Evolutionary conservation across 2,113 vertebrate species (phyloP), one percentile per base, ranked within the genome.

Genomic region (Apteryx mantelli): DNA sequence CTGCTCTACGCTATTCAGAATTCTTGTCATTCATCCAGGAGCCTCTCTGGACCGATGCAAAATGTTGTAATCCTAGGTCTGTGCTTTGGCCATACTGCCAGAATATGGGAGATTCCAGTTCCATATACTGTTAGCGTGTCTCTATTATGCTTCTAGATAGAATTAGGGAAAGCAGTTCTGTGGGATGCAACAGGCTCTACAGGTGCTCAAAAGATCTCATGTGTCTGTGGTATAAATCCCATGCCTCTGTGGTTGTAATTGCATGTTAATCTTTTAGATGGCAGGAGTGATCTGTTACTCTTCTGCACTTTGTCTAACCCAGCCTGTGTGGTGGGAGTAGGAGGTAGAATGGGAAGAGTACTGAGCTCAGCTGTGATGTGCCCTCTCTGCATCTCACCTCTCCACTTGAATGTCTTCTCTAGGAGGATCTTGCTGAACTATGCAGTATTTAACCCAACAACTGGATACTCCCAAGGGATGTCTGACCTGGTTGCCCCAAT

Each of bases 391-490:
- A 9, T 88, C 44, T 94, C 69, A 58, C 86, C 52, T 95, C 74
- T 50, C 44, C 26, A 0, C 19, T 75, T 74, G 90, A 64, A 13
- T 94, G 77, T 90, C 32, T 78, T 80, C 78, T 34, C 44, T 93
- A 99, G 99, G 98, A 98, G 99, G 61, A 99, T 99, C 97, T 97
- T 99, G 93, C 98, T 99, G 97, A 99, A 99, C 98, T 99, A 99
- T 48, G 99, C 99, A 0, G 99, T 99, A 60, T 99, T 99, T 96
- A 99, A 99, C 97, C 99, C 99, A 2, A 96, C 98, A 79, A 98
- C 99, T 88, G 99, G 99, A 73, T 99, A 99, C 98, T 99, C 99
- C 91, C 99, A 99, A 97, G 99, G 99, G 73, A 99, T 99, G 99
- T 99, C 99, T 0, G 99, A 99, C 97, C 98, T 99, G 96, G 99